Evolutionary conservation across 2,888 invertebrate species (phyloP), one percentile per base, ranked within the genome.

Genomic region (Drosophila lutescens): DNA sequence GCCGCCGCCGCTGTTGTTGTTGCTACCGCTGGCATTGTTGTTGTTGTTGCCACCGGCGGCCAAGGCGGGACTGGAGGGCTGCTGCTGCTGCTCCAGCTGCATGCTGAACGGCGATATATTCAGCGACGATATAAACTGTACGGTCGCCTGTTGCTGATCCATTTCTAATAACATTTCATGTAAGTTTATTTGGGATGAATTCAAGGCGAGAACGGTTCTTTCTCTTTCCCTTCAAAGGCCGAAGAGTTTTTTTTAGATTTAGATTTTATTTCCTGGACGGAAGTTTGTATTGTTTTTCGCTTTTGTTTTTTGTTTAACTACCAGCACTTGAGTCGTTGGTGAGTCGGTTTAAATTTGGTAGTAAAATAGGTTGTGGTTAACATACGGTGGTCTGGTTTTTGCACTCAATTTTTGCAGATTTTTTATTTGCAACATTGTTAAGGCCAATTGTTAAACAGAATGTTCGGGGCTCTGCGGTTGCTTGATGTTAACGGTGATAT

Each of bases 91-190:
- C 90, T 95, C 96, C 84, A 95, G 93, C 90, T 94, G 94, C 93
- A 96, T 93, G 91, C 95, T 95, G 93, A 96, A 97, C 86, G 97
- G 96, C 93, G 96, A 96, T 95, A 97, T 96, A 94, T 96, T 97
- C 91, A 97, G 94, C 93, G 96, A 96, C 94, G 96, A 95, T 93
- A 96, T 96, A 94, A 96, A 95, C 93, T 97, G 94, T 94, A 96
- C 95, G 93, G 94, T 94, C 84, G 94, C 93, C 93, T 95, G 94
- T 93, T 95, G 94, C 93, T 96, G 96, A 93, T 97, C 97, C 97
- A 97, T 97, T 93, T 95, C 95, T 93, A 95, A 95, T 95, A 95
- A 94, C 95, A 95, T 95, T 90, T 80, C 79, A 76, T 79, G 66
- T 67, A 78, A 63, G 74, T 62, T 79, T 65, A 15, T 61, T 47